These are phyloP conservation scores for Myathropa florea DNA, from an alignment of 2,888 invertebrate genomes.

Conservation along the genomic window DNA sequence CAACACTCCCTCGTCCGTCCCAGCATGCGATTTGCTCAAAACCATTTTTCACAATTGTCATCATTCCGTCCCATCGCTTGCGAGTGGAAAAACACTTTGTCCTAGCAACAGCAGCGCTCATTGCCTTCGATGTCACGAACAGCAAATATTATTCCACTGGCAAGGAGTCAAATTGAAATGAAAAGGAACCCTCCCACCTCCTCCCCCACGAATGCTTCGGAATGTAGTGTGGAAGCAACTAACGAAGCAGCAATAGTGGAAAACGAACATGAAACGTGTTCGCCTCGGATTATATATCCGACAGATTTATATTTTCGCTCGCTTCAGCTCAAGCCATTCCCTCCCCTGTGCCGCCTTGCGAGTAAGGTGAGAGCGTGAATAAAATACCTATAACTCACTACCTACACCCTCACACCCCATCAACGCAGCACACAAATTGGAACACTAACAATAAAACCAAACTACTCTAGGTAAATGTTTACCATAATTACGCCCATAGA, in stretches of 20 bases:
- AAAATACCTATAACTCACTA: constrained; percentile 56
- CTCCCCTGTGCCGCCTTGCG: neutral
- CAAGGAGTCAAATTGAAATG: constrained; percentile 67
- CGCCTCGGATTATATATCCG: constrained; percentile 59
- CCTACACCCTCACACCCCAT: neutral
- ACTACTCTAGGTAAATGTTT: constrained; percentile 64
- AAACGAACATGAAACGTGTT: constrained; percentile 37
- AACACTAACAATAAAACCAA: constrained; percentile 50
- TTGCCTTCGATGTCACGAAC: constrained; percentile 57
- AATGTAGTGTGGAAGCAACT: constrained; percentile 29
- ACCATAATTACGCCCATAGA: constrained; percentile 65
- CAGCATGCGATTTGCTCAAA: constrained; percentile 42
- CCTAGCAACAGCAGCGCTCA: constrained; percentile 21
- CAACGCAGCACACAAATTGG: constrained; percentile 38
- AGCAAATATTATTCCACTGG: constrained; percentile 66
- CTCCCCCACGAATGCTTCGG: neutral
- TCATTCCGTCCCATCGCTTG: constrained; percentile 50
- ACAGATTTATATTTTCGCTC: constrained; percentile 50
- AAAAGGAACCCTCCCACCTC: constrained; percentile 28
- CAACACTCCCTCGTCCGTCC: neutral
- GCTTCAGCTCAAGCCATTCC: neutral
- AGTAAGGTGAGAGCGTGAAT: constrained; percentile 63
- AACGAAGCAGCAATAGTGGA: constrained; percentile 53
- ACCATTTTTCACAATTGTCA: constrained; percentile 64
- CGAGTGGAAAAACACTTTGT: constrained; percentile 30